Conservation (phyloP, 2,113 vertebrate species). For the Lycaon pictus region DNA sequence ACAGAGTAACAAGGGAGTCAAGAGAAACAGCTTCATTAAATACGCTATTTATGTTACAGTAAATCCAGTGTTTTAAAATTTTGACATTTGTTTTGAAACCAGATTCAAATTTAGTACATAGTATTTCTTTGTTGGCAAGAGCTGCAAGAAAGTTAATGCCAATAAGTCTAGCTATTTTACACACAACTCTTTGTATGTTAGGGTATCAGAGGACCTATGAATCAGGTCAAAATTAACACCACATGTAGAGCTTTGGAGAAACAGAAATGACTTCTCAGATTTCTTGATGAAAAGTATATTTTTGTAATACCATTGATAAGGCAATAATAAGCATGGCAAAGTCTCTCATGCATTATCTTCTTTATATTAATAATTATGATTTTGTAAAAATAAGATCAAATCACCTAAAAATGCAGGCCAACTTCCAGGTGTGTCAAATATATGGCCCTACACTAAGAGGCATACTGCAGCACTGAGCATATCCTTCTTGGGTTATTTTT, state of each 20-base stretch:
- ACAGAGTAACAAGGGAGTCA: slow-evolving; percentile 53
- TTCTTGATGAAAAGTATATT: slow-evolving; percentile 74
- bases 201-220: slow-evolving; percentile 76
- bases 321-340: slow-evolving; percentile 47
- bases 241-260: slow-evolving; percentile 64
- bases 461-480: neutral
- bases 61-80: slow-evolving; percentile 69
- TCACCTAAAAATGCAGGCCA: slow-evolving; percentile 11
- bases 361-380: slow-evolving; percentile 63
- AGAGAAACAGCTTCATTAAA: slow-evolving; percentile 68
- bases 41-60: slow-evolving; percentile 66
- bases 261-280: slow-evolving; percentile 44
- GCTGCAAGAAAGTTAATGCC: slow-evolving; percentile 67
- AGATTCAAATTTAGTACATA: slow-evolving; percentile 81
- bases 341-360: slow-evolving; percentile 13
- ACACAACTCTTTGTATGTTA: slow-evolving; percentile 60
- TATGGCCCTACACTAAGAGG: neutral
- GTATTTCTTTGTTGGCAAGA: slow-evolving; percentile 77
- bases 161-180: slow-evolving; percentile 72
- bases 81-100: slow-evolving; percentile 82
- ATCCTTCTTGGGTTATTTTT: neutral
- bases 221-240: slow-evolving; percentile 79
- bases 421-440: slow-evolving; percentile 42
- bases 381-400: slow-evolving; percentile 66
- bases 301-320: slow-evolving; percentile 67